Conservation (phyloP, 2,113 vertebrate genomes). For the Forbesichthys agassizii region DNA sequence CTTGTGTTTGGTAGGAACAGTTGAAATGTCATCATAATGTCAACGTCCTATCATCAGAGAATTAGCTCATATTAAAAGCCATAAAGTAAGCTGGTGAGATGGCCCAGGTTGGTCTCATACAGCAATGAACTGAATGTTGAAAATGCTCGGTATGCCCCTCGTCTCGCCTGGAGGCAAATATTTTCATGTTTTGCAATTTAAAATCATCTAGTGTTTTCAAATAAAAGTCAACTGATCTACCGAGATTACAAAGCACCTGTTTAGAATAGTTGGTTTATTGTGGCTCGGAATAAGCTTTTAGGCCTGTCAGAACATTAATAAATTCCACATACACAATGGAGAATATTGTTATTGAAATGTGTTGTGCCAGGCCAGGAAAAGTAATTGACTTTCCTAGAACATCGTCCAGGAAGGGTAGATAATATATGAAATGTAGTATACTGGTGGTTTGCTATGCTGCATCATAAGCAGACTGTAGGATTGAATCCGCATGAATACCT, state of each 20-base stretch:
- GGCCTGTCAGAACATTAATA: constrained; percentile 48
- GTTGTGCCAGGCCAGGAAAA: not conserved
- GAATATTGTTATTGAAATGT: constrained; percentile 22
- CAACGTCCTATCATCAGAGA: constrained; percentile 39
- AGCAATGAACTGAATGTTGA: constrained; percentile 5
- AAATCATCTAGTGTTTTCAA: constrained; percentile 48
- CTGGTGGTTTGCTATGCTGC: not conserved
- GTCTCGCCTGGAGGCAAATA: constrained; percentile 44
- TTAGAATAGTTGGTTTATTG: constrained; percentile 25
- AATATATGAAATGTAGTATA: not conserved
- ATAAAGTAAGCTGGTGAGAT: constrained; percentile 2
- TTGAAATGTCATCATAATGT: constrained; percentile 22
- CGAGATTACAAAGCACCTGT: constrained; percentile 46
- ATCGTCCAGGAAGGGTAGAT: not conserved
- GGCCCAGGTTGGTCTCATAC: constrained; percentile 19
- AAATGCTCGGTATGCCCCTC: constrained; percentile 15
- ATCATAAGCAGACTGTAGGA: not conserved
- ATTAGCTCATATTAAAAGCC: not conserved
- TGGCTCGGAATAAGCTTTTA: constrained; percentile 8
- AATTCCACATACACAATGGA: constrained; percentile 30
- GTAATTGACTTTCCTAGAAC: not conserved
- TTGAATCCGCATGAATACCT: not conserved
- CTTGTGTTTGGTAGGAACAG: constrained; percentile 32
- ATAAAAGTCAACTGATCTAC: constrained; percentile 50
- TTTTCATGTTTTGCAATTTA: constrained; percentile 53